Evolutionary conservation across 1,140 invertebrate genomes (phyloP), one percentile per base, ranked within the genome.

Genomic region (Paracyclopina nana): DNA sequence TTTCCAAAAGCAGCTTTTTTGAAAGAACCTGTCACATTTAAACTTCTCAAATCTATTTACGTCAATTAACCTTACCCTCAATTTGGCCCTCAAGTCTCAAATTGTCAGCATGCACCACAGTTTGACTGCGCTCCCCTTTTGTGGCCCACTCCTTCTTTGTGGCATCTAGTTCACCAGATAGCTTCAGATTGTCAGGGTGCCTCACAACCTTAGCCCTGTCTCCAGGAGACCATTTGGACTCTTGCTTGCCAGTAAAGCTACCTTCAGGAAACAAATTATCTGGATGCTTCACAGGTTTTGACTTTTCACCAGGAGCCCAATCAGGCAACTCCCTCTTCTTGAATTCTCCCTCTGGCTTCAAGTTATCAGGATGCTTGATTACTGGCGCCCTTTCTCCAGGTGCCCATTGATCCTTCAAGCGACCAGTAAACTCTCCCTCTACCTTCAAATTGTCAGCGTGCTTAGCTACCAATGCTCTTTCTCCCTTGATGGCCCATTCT

Each of bases 101-200:
- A 40, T 54, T 55, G 41, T 54, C 53, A 14, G 24, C 18, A 30
- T 55, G 46, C 30, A 26, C 54, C 9, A 54, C 49, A 8, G 54
- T 14, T 26, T 53, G 9, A 16, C 54, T 54, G 28, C 61, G 25
- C n/a, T 61, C 57, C 11, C 58, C 60, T 14, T 40, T 45, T 1
- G 54, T 6, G 18, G 11, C 25, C 22, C 11, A 27, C 27, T 16
- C 20, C 11, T 9, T 11, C 24, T 12, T 73, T 59, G 22, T 4
- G 20, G n/a, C 27, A 11, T 18, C 51, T 57, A 77, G 77, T 50
- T 76, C 71, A 16, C 73, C 73, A 60, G 76, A 73, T 0, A 66
- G 66, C 56, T 58, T 63, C 14, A 77, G 59, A 59, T 73, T 73
- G 60, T 73, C 71, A 49, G 60, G 48, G 53, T 61, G 67, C 38